Conservation (phyloP, 1,140 invertebrate species). For the Drosophila asahinai region DNA sequence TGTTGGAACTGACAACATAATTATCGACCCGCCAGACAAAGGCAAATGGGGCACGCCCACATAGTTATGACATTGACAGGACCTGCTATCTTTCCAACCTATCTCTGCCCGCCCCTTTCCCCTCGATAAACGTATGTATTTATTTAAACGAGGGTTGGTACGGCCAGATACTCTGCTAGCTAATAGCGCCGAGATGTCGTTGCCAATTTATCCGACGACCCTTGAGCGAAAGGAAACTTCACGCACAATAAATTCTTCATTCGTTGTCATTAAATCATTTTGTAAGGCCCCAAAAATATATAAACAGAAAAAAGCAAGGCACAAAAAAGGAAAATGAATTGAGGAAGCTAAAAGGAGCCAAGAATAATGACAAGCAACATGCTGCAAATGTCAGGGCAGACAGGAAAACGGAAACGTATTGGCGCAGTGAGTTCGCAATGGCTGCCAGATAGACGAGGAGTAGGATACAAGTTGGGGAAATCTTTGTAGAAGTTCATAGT, state of each 20-base stretch:
- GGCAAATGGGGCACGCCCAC: slow-evolving; percentile 63
- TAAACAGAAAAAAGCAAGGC: neutral
- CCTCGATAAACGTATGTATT: neutral
- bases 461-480: slow-evolving; percentile 22
- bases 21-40: slow-evolving; percentile 64
- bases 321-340: slow-evolving; percentile 15
- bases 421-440: slow-evolving; percentile 77
- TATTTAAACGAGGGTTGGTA: slow-evolving; percentile 37
- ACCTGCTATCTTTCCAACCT: slow-evolving; percentile 25
- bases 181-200: slow-evolving; percentile 61
- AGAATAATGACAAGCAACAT: slow-evolving; percentile 78
- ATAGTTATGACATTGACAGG: slow-evolving; percentile 79
- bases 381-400: slow-evolving; percentile 80
- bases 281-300: slow-evolving; percentile 22
- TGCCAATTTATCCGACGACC: slow-evolving; percentile 69
- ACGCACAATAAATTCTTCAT: slow-evolving; percentile 80
- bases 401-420: slow-evolving; percentile 82
- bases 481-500: neutral
- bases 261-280: slow-evolving; percentile 76
- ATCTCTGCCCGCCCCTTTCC: neutral
- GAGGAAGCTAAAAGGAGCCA: slow-evolving; percentile 38
- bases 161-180: slow-evolving; percentile 36
- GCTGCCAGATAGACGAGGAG: slow-evolving; percentile 34
- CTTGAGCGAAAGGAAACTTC: slow-evolving; percentile 56
- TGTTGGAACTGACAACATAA: slow-evolving; percentile 78